phyloP scores from a whole-genome alignment of 2,888 invertebrate genomes.

The Philaethria dido region DNA sequence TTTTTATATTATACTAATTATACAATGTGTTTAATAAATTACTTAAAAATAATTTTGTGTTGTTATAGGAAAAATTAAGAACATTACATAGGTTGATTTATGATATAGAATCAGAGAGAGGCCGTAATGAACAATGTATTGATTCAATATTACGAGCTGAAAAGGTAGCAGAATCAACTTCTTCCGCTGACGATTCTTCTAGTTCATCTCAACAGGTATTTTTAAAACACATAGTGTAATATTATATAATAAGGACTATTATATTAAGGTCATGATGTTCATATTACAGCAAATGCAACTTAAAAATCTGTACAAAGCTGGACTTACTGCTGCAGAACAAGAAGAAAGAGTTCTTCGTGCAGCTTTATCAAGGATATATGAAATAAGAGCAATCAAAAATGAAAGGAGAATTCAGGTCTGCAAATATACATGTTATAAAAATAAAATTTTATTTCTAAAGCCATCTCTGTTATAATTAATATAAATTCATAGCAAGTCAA shows the following conservation, averaged over 20 bases:
- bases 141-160: constrained; percentile 91
- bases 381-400: constrained; percentile 94
- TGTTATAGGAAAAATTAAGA: constrained; percentile 89
- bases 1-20: neutral
- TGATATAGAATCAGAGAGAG: constrained; percentile 91
- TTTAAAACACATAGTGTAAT: too few species aligned
- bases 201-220: constrained; percentile 72
- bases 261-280: too few species aligned
- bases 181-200: constrained; percentile 71
- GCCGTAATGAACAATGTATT: constrained; percentile 91
- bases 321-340: constrained; percentile 91
- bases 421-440: neutral
- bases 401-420: constrained; percentile 91
- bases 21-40: neutral
- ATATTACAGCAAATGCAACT: constrained; percentile 84
- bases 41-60: neutral
- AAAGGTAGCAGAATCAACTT: constrained; percentile 67
- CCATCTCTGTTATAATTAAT: too few species aligned
- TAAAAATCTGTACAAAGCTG: constrained; percentile 90
- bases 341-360: constrained; percentile 93
- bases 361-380: constrained; percentile 93
- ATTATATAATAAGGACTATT: too few species aligned
- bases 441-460: too few species aligned
- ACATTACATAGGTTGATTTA: constrained; percentile 89
- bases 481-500: too few species aligned